Evolutionary conservation across 2,888 invertebrate genomes (phyloP), one percentile per base, ranked within the genome.

Genomic region (Epistrophe grossulariae): DNA sequence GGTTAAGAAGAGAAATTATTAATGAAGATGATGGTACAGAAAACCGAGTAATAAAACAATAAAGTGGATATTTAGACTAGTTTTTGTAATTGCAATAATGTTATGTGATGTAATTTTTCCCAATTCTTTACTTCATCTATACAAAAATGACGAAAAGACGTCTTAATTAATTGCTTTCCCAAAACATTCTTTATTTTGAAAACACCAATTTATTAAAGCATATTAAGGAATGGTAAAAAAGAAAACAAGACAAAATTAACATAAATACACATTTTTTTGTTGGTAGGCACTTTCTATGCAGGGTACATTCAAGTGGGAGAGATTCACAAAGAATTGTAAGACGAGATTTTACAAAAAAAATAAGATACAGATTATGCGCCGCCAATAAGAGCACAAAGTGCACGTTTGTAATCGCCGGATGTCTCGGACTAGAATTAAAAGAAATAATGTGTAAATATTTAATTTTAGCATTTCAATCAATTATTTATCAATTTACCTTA

Each of bases 331-430:
- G 9, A 48, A 11, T n/a, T 40, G 0, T 5, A 64, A 10, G 28
- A 28, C 4, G 28, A 73, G 45, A 73, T 45, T 73, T 19, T 2
- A 24, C 13, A 8, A 68, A 68, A 9, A 50, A 50, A 28, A 31
- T 2, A 59, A 6, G 2, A 55, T 7, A 7, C 57, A 59, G 4
- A 2, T 89, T 91, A 91, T 45, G 90, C 90, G 45, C 89, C 90
- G 48, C 91, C 90, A 74, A 94, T 91, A 10, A 94, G 89, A 31
- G 94, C 93, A 38, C 94, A 90, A 40, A 95, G 91, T 8, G 94
- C 93, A 60, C 92, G 92, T 89, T 94, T 94, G 90, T 94, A 95
- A 89, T 95, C 94, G 5, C 95, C 95, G 48, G 94, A 93, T 19
- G 94, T 94, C 90, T 95, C 95, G 81, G 92, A 92, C 94, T 94